A percentile compares a stretch with the other conserved stretches of the same genome.
These are phyloP conservation scores for Tineola bisselliella DNA, from an alignment of 2,888 invertebrate species.

Conservation along the genomic window DNA sequence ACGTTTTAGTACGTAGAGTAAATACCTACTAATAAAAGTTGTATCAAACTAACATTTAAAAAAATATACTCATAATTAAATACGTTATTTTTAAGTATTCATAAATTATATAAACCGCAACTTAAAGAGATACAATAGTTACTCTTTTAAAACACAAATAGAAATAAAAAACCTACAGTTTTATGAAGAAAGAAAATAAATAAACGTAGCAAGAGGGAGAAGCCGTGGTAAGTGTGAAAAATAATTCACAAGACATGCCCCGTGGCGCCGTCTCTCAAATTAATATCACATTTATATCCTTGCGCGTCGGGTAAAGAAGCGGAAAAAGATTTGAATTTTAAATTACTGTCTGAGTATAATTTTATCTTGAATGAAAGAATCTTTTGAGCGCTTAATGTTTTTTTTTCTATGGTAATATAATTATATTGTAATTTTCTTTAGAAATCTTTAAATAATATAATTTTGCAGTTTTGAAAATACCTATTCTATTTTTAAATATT, in stretches of 20 bases:
- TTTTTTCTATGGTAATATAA: too few species aligned
- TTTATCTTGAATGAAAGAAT: constrained; percentile 1
- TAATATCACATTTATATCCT: constrained; percentile 26
- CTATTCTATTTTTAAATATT: too few species aligned
- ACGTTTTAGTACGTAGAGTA: too few species aligned
- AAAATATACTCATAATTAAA: too few species aligned
- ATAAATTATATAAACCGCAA: too few species aligned
- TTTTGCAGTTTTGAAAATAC: too few species aligned
- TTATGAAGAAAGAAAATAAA: background rate
- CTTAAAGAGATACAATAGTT: background rate
- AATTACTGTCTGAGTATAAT: background rate
- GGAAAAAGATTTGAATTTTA: constrained; percentile 55
- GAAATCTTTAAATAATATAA: too few species aligned
- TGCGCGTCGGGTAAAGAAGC: constrained; percentile 53
- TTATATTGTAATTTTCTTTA: too few species aligned
- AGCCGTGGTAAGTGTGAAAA: constrained; percentile 23
- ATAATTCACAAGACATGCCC: constrained; percentile 25
- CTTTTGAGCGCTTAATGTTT: background rate
- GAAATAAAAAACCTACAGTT: too few species aligned
- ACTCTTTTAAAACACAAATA: background rate
- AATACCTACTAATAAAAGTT: too few species aligned
- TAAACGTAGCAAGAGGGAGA: constrained; percentile 15
- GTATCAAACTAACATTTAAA: too few species aligned
- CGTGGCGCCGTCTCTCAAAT: constrained; percentile 18
- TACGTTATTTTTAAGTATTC: too few species aligned